Evolutionary conservation across 2,797 vertebrate species (phyloP).

Genomic region (Sebastiscus tertius): DNA sequence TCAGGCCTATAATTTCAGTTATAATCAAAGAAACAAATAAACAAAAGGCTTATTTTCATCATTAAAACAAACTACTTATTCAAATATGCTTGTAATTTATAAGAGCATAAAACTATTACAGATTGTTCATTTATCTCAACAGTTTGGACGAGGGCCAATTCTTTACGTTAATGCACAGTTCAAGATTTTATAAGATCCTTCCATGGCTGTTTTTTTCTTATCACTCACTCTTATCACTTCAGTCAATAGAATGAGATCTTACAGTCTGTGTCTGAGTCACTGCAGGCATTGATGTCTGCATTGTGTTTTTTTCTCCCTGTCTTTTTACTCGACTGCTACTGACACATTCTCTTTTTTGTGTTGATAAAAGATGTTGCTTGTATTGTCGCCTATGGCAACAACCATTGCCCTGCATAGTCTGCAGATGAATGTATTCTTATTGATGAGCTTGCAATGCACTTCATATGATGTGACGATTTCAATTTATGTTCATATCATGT

Average conservation of each 20-base stretch:
- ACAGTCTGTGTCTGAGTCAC: constrained; percentile 15
- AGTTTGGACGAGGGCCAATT: neutral
- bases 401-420: neutral
- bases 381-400: neutral
- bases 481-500: neutral
- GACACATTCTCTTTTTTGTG: neutral
- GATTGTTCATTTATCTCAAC: neutral
- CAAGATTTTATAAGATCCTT: neutral
- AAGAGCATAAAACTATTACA: neutral
- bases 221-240: constrained; percentile 3
- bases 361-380: neutral
- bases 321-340: neutral
- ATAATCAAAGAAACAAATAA: neutral
- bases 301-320: neutral
- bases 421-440: neutral
- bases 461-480: neutral
- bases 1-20: neutral
- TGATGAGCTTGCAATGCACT: neutral
- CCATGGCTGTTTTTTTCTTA: neutral
- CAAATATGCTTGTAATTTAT: neutral
- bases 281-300: constrained; percentile 10
- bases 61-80: neutral
- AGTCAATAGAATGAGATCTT: constrained; percentile 1
- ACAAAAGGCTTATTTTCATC: neutral
- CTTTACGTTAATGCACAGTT: neutral